A percentile compares a stretch with the other conserved stretches of the same genome.
Conservation (phyloP, 2,888 invertebrate species). For the Caenorhabditis sinica region DNA sequence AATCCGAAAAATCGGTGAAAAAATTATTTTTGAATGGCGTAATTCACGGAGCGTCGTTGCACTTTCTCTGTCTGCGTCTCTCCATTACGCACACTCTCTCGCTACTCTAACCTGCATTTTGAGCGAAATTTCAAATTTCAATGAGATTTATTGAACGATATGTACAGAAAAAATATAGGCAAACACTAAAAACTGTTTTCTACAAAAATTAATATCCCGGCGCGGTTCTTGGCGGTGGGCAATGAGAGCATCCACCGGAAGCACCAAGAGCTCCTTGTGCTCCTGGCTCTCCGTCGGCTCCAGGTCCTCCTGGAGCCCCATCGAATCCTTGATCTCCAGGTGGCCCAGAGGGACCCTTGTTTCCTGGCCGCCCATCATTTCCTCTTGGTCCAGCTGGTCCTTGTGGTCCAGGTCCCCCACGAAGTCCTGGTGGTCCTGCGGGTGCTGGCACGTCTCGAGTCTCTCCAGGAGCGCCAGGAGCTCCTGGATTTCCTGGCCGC, state of each 20-base stretch:
- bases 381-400: slow-evolving; percentile 73
- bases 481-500: slow-evolving; percentile 61
- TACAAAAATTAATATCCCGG: slow-evolving; percentile 69
- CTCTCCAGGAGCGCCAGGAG: slow-evolving; percentile 61
- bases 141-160: slow-evolving; percentile 23
- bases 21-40: background rate
- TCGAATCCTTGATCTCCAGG: slow-evolving; percentile 61
- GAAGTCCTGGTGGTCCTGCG: slow-evolving; percentile 65
- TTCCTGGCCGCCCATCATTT: slow-evolving; percentile 62
- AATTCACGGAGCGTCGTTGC: slow-evolving; percentile 42
- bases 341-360: slow-evolving; percentile 56
- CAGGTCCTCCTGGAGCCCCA: slow-evolving; percentile 64
- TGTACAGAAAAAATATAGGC: slow-evolving; percentile 51
- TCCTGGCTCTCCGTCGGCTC: slow-evolving; percentile 63
- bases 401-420: slow-evolving; percentile 59
- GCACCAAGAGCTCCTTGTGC: slow-evolving; percentile 51
- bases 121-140: background rate
- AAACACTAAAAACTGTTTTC: background rate
- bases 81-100: slow-evolving; percentile 12
- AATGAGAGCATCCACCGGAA: slow-evolving; percentile 66
- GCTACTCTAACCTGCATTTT: background rate
- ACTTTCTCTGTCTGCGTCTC: slow-evolving; percentile 45
- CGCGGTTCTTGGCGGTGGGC: slow-evolving; percentile 75
- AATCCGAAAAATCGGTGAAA: background rate
- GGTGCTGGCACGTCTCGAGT: slow-evolving; percentile 61